Evolutionary conservation across 2,797 vertebrate genomes (phyloP), one percentile per base, ranked within the genome.

Genomic region (Sebastes vulpes): DNA sequence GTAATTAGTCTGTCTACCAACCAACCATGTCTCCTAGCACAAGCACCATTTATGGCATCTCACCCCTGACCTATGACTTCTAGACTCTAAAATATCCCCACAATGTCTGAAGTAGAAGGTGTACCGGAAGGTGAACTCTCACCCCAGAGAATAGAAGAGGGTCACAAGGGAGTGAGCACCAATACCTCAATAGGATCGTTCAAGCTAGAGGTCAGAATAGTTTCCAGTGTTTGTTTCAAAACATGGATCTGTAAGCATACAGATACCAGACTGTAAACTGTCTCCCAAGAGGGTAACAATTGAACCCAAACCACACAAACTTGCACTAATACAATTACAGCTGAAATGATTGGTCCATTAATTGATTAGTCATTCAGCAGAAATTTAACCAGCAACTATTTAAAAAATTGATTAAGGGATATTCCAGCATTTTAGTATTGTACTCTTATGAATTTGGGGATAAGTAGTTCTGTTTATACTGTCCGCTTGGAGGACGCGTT

Each of bases 41-140:
- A 78, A 81, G 85, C 75, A 91, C 87, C 87, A 89, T 93, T 92
- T 89, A 87, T 92, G 93, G 91, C 83, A 94, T 94, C 84, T 95
- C 91, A 94, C 93, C 95, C 89, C 86, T 95, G 90, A 95, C 93
- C 91, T 90, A 35, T 85, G 65, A 69, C 86, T 84, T 83, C 82
- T 84, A 82, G 84, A 75, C 85, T 88, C 88, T 81, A 90, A 93
- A 93, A 94, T 92, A 93, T 89, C 85, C 75, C 68, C 5, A 72
- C 83, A 65, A 75, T 79, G 79, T 84, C 79, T 77, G 74, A 32
- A 59, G 67, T 64, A 38, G 57, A 69, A 6, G 10, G 16, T 38
- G 64, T 67, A 75, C 66, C 57, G 60, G 58, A 86, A 91, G 54
- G 64, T 83, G 79, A 89, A 83, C 84, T 85, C 73, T 91, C 52